phyloP scores from a whole-genome alignment of 2,113 vertebrate species.

The Grus americana region DNA sequence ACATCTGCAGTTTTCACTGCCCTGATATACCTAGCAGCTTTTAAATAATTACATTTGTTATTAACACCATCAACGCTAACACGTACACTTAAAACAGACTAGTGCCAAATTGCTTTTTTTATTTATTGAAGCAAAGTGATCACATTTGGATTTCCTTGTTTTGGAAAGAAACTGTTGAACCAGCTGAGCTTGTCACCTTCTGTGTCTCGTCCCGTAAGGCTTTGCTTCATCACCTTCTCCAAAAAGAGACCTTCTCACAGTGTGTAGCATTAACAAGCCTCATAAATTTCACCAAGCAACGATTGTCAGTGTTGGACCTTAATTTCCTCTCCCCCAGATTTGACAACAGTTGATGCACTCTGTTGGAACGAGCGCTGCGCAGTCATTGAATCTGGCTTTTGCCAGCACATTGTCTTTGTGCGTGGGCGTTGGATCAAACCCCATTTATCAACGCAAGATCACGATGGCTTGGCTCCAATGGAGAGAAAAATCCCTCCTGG shows the following conservation, averaged over 20 bases:
- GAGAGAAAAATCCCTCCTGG: not conserved
- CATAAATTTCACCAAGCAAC: not conserved
- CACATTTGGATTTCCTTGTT: not conserved
- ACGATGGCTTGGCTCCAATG: accelerated
- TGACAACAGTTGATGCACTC: too few relatives aligned
- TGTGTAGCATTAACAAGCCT: not conserved
- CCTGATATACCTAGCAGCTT: not conserved
- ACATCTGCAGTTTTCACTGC: not conserved
- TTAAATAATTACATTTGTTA: not conserved
- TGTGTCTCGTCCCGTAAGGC: not conserved
- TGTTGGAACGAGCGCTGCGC: accelerated
- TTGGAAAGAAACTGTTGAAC: not conserved
- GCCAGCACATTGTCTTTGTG: not conserved
- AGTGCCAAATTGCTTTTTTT: not conserved
- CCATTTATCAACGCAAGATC: not conserved
- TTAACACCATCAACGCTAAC: not conserved
- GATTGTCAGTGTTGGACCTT: not conserved
- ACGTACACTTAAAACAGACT: not conserved
- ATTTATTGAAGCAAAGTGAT: not conserved
- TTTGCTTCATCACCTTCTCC: not conserved
- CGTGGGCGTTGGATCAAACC: not conserved
- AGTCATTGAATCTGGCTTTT: not conserved
- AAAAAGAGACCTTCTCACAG: accelerated
- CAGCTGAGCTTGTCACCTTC: not conserved
- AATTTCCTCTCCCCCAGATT: not conserved